These are phyloP conservation scores for Larimichthys polyactis DNA, from an alignment of 2,113 vertebrate genomes.

Conservation along the genomic window DNA sequence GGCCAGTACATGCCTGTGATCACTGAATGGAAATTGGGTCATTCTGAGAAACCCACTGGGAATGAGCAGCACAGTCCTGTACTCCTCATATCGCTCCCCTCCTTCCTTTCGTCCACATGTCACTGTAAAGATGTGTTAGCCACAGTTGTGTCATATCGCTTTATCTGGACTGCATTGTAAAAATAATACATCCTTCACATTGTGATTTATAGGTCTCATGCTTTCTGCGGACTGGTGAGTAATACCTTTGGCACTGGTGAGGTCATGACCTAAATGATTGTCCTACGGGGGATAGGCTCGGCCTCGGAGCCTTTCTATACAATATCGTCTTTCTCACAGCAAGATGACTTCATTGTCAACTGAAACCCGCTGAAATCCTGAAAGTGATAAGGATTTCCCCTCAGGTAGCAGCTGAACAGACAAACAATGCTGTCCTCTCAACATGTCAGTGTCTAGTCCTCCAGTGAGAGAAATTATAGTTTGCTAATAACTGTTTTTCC, in stretches of 20 bases:
- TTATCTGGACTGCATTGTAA: slow-evolving; percentile 16
- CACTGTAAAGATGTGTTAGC: background rate
- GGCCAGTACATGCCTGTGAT: slow-evolving; percentile 15
- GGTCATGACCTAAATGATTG: slow-evolving; percentile 31
- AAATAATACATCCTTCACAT: background rate
- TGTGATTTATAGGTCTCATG: slow-evolving; percentile 40
- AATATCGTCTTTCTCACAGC: slow-evolving; percentile 66
- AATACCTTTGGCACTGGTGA: slow-evolving; percentile 29
- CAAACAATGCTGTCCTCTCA: slow-evolving; percentile 63
- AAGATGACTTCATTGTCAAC: slow-evolving; percentile 73
- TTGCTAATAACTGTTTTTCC: slow-evolving; percentile 61
- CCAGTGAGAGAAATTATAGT: slow-evolving; percentile 57
- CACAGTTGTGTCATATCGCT: background rate
- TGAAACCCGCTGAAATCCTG: slow-evolving; percentile 58
- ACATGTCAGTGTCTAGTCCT: slow-evolving; percentile 53
- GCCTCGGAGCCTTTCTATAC: slow-evolving; percentile 30
- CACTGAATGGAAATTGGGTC: slow-evolving; percentile 46
- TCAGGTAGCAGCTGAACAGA: slow-evolving; percentile 62
- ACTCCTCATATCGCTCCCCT: background rate
- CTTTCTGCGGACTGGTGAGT: slow-evolving; percentile 27
- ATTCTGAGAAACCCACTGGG: slow-evolving; percentile 23
- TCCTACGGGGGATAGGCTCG: slow-evolving; percentile 47
- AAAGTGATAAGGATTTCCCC: slow-evolving; percentile 54
- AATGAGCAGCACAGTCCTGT: background rate
- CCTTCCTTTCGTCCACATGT: background rate